phyloP scores from a whole-genome alignment of 2,113 vertebrate genomes.

The Cynocephalus volans region DNA sequence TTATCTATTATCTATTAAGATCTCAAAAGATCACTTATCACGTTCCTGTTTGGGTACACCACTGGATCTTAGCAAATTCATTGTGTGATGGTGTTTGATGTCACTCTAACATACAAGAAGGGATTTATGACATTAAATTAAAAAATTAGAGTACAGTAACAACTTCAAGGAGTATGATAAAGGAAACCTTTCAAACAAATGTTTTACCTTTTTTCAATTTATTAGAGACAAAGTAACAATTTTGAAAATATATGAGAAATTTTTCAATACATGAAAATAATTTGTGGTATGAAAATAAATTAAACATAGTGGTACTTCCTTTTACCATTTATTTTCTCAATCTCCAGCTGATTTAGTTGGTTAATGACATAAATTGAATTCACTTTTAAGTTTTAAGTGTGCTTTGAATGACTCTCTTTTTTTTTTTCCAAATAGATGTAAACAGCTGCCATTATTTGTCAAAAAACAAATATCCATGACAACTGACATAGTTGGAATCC shows the following conservation, averaged over 20 bases:
- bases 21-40: background rate
- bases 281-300: background rate
- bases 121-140: background rate
- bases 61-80: background rate
- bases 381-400: background rate
- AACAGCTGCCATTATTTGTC: conserved; percentile 20
- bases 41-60: background rate
- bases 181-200: background rate
- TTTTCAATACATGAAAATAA: background rate
- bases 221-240: background rate
- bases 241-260: background rate
- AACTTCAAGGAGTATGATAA: background rate
- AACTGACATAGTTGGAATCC: background rate
- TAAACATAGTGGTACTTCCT: background rate
- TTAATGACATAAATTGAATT: background rate
- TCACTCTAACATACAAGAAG: background rate
- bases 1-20: background rate
- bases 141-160: background rate
- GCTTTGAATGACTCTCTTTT: background rate
- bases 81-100: background rate
- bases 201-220: background rate
- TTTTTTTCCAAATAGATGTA: background rate
- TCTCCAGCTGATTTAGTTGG: background rate
- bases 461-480: conserved; percentile 46
- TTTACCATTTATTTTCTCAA: background rate